Percentiles rank a stretch among this genome's conserved stretches.
Evolutionary conservation across 2,797 vertebrate genomes (phyloP).

Genomic region (Rallus crepitans): DNA sequence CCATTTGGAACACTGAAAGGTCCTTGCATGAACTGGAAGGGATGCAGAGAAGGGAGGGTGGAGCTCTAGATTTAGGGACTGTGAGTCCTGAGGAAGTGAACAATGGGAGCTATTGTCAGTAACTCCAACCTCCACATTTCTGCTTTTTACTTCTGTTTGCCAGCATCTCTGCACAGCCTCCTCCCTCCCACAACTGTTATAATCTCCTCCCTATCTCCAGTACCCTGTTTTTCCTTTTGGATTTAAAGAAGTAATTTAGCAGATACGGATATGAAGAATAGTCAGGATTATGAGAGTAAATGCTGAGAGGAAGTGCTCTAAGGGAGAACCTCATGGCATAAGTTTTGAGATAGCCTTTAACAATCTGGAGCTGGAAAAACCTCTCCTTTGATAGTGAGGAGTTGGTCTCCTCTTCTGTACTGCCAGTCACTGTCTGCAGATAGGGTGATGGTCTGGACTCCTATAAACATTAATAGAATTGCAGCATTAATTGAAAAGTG

Average conservation of each 20-base stretch:
- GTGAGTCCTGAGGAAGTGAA: background rate
- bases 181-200: background rate
- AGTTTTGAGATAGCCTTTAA: background rate
- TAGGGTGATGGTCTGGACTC: background rate
- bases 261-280: background rate
- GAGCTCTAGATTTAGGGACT: background rate
- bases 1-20: background rate
- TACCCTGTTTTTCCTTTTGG: background rate
- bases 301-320: background rate
- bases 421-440: background rate
- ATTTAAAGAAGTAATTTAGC: background rate
- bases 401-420: background rate
- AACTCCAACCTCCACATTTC: background rate
- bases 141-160: background rate
- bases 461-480: background rate
- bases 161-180: background rate
- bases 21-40: background rate
- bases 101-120: background rate
- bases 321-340: background rate
- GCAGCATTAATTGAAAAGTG: background rate
- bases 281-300: background rate
- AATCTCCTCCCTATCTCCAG: background rate
- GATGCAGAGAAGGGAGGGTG: accelerated
- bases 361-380: background rate
- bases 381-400: background rate